Conservation (phyloP, 2,797 vertebrate genomes). For the Rhinella marina region DNA sequence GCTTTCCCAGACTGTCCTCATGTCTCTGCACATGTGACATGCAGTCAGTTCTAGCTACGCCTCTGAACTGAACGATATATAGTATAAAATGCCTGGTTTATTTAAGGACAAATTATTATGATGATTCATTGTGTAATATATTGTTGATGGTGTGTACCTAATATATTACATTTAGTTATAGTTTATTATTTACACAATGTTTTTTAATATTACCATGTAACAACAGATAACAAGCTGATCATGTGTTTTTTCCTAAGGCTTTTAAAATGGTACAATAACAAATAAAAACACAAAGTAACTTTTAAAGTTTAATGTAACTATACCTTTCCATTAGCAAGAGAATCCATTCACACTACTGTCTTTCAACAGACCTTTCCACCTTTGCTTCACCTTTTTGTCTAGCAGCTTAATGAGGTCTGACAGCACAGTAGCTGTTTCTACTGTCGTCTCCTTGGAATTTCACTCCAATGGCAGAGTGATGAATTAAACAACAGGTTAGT, state of each 20-base stretch:
- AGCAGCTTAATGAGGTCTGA: constrained; percentile 34
- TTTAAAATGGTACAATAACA: not conserved
- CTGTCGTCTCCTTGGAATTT: constrained; percentile 23
- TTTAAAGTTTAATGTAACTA: constrained; percentile 43
- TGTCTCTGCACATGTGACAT: too few relatives aligned
- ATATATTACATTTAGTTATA: too few relatives aligned
- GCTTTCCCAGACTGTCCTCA: too few relatives aligned
- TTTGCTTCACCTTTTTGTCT: constrained; percentile 31
- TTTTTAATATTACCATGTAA: too few relatives aligned
- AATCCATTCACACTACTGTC: constrained; percentile 49
- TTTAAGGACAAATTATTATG: too few relatives aligned
- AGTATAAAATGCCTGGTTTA: too few relatives aligned
- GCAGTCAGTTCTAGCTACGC: too few relatives aligned
- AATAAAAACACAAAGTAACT: not conserved
- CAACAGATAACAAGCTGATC: too few relatives aligned
- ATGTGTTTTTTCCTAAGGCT: not conserved
- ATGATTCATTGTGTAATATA: too few relatives aligned
- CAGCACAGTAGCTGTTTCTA: constrained; percentile 17
- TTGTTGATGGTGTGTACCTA: too few relatives aligned
- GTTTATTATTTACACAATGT: too few relatives aligned
- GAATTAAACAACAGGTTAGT: constrained; percentile 25
- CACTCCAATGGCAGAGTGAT: constrained; percentile 11
- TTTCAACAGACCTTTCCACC: constrained; percentile 44
- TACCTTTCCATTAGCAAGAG: constrained; percentile 34
- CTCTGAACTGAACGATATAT: too few relatives aligned